Conservation (phyloP, 2,113 vertebrate species). For the Myotis yumanensis region DNA sequence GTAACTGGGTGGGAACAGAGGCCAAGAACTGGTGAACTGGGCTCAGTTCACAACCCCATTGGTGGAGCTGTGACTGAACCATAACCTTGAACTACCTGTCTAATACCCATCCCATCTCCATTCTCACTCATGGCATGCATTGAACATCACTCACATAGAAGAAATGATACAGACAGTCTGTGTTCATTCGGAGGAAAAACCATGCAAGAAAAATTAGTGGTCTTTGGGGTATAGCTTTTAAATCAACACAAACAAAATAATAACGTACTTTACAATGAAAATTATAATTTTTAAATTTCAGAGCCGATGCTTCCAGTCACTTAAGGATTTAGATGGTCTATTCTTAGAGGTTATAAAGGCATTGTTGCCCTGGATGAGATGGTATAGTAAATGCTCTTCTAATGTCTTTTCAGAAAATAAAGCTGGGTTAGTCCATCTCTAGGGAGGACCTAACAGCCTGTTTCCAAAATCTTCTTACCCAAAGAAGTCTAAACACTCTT, state of each 20-base stretch:
- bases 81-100: background rate
- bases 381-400: background rate
- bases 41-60: background rate
- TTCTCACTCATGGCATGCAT: background rate
- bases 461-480: slow-evolving; percentile 20
- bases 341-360: background rate
- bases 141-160: background rate
- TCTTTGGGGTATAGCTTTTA: background rate
- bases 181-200: background rate
- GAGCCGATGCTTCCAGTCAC: background rate
- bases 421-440: background rate
- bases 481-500: background rate
- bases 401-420: slow-evolving; percentile 8
- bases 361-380: background rate
- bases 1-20: background rate
- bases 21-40: background rate
- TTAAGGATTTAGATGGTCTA: background rate
- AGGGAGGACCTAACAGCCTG: background rate
- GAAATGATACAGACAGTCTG: background rate
- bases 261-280: slow-evolving; percentile 7
- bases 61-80: background rate
- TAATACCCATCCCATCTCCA: too few species aligned
- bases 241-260: slow-evolving; percentile 13
- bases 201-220: background rate
- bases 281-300: background rate